A percentile compares a stretch with the other conserved stretches of the same genome.
Evolutionary conservation across 23 tunicate species (phyloP).

Genomic region (Trididemnum nubilum): DNA sequence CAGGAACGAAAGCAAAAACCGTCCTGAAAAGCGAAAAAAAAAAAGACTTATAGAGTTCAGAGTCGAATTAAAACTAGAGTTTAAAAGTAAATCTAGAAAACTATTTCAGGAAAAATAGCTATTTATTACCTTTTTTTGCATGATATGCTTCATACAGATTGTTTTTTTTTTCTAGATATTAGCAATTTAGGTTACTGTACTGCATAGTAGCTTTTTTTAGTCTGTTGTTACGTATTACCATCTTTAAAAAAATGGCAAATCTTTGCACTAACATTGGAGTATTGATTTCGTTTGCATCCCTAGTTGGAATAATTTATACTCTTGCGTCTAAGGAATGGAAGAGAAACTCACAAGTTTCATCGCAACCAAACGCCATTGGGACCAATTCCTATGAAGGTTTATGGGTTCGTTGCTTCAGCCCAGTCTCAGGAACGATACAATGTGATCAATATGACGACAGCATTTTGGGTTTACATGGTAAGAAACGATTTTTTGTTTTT

Average conservation of each 20-base stretch:
- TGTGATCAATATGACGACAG: conserved; percentile 68
- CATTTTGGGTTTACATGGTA: conserved; percentile 5
- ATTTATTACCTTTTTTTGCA: too few species aligned
- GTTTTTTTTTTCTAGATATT: too few species aligned
- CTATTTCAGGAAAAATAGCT: too few species aligned
- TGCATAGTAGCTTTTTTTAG: too few species aligned
- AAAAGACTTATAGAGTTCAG: too few species aligned
- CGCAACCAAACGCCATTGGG: conserved; percentile 47
- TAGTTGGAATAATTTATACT: conserved; percentile 69
- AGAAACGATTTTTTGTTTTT: not conserved
- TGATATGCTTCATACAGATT: too few species aligned
- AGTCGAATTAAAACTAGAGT: too few species aligned
- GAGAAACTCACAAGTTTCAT: conserved; percentile 72
- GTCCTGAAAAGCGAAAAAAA: too few species aligned
- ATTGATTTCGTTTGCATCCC: conserved; percentile 44
- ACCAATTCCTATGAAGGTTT: conserved; percentile 81
- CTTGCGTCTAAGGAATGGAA: conserved; percentile 86
- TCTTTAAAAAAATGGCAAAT: conserved; percentile 45
- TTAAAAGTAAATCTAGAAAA: too few species aligned
- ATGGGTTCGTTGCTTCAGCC: conserved; percentile 85
- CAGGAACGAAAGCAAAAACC: too few species aligned
- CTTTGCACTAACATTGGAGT: conserved; percentile 52
- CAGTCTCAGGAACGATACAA: conserved; percentile 70
- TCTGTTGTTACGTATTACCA: not conserved
- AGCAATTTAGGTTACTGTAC: too few species aligned